Evolutionary conservation across 2,888 invertebrate species (phyloP).

Genomic region (Drosophila melanocephala): DNA sequence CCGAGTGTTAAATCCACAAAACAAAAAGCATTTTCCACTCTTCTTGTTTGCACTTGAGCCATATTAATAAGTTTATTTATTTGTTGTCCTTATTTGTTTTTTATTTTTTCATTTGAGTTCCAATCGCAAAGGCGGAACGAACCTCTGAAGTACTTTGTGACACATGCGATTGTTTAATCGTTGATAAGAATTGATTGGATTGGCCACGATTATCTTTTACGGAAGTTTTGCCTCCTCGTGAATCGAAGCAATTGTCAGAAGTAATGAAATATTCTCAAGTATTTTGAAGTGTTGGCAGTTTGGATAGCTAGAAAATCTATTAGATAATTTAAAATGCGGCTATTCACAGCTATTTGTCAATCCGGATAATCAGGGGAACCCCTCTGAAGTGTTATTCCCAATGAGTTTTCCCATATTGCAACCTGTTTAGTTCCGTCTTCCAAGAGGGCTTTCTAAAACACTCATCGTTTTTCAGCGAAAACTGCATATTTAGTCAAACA

Average conservation of each 20-base stretch:
- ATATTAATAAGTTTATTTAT: constrained; percentile 10
- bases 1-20: not conserved
- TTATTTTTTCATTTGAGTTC: not conserved
- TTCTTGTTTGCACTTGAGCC: constrained; percentile 1
- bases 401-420: not conserved
- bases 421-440: constrained; percentile 2
- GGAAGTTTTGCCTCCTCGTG: constrained; percentile 33
- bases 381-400: not conserved
- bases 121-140: constrained; percentile 16
- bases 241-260: not conserved
- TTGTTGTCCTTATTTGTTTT: not conserved
- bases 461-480: not conserved
- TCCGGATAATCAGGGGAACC: not conserved
- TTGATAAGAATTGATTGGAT: constrained; percentile 48
- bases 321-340: not conserved
- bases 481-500: constrained; percentile 15
- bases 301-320: not conserved
- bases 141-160: constrained; percentile 18
- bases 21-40: not conserved
- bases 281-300: not conserved
- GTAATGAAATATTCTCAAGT: not conserved
- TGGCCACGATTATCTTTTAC: constrained; percentile 39
- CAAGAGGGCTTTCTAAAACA: constrained; percentile 4
- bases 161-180: constrained; percentile 18
- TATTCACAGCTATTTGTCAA: not conserved